Conservation (phyloP, 2,888 invertebrate genomes). For the Caenorhabditis wallacei region DNA sequence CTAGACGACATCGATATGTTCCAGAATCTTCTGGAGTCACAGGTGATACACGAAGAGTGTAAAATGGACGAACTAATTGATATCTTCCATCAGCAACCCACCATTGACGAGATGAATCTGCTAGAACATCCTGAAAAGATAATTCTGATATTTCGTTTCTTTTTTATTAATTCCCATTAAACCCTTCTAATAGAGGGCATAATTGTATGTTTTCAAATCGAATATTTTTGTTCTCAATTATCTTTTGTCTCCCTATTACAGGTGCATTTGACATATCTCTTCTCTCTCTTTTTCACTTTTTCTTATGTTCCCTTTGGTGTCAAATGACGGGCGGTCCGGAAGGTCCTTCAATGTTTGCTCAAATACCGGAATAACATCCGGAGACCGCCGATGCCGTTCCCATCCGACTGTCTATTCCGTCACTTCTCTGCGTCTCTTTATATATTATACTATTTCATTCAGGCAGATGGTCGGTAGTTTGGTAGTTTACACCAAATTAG, state of each 20-base stretch:
- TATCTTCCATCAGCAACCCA: slow-evolving; percentile 81
- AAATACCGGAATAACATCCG: slow-evolving; percentile 56
- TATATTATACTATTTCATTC: slow-evolving; percentile 16
- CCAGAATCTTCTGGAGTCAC: slow-evolving; percentile 76
- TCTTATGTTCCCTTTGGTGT: slow-evolving; percentile 37
- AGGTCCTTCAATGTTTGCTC: slow-evolving; percentile 38
- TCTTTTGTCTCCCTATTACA: slow-evolving; percentile 2
- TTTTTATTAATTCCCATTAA: neutral
- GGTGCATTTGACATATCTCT: slow-evolving; percentile 41
- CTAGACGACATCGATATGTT: slow-evolving; percentile 76
- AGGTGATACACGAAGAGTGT: slow-evolving; percentile 76
- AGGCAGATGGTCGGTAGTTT: slow-evolving; percentile 49
- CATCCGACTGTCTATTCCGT: slow-evolving; percentile 18
- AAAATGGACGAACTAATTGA: slow-evolving; percentile 79
- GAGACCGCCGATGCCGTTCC: slow-evolving; percentile 26
- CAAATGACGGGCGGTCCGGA: slow-evolving; percentile 49
- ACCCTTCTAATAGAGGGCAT: no score
- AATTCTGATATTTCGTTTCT: neutral
- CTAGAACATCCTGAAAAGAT: slow-evolving; percentile 71
- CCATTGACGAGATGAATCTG: slow-evolving; percentile 79
- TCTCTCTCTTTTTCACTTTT: neutral
- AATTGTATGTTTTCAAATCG: no score
- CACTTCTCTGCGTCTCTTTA: slow-evolving; percentile 32
- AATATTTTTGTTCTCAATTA: neutral
- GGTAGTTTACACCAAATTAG: slow-evolving; percentile 55